Base-by-base conservation (phyloP, 2,888 invertebrate species). In the Phalera bucephala region DNA sequence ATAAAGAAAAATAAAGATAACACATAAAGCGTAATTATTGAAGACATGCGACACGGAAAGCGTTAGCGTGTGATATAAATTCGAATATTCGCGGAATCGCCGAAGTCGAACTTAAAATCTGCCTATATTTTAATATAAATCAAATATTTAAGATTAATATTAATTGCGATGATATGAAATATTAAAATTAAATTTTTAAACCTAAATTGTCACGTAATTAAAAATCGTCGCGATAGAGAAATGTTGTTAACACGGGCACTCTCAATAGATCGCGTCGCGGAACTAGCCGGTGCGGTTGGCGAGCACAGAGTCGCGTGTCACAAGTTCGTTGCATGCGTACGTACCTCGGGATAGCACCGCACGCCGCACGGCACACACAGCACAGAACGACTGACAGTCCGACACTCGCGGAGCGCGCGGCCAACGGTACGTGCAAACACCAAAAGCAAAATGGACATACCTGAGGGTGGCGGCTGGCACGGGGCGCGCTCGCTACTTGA, bases 391-490 rank as follows among this genome's bases (percentile, higher is more conserved):
- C 76, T 72, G 79, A 72, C 85, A 86, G 77, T 78, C 76, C 72
- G 79, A 72, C 86, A 86, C 85, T 84, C 85, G 82, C 86, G 84
- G 69, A 73, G 80, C 74, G 74, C 72, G 71, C 79, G 72, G 64
- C 71, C 70, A 59, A 61, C 82, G 76, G 64, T 70, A 68, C 78
- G 83, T 72, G 78, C 86, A 75, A 80, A 84, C 87, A 85, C 86
- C 88, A 84, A 85, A 81, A 86, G 85, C 83, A 81, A 82, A 88
- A 84, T 88, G 88, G 77, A 86, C 87, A 80, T 88, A 87, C 87
- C 88, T 87, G 87, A 79, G 84, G 80, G 81, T 82, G 79, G 83
- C 88, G 86, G 86, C 89, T 82, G 86, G 80, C 67, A 82, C 82
- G 72, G 82, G 80, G 80, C 82, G 82, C 84, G 83, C 82, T 84